Percentiles rank a stretch among this genome's conserved stretches.
Conservation (phyloP, 2,113 vertebrate species). For the Seriola aureovittata region DNA sequence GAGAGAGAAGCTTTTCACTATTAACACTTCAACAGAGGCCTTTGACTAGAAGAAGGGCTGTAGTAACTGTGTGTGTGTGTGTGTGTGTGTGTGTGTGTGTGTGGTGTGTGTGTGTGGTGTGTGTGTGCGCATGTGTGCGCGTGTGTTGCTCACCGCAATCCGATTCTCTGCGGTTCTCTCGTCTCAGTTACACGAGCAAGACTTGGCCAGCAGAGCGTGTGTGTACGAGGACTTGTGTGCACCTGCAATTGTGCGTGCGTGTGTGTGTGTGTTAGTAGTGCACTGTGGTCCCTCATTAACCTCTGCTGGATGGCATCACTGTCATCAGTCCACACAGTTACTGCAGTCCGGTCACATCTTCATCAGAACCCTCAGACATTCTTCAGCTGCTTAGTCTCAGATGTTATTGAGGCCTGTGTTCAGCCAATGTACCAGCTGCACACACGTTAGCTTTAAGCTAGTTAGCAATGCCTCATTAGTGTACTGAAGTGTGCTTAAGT, state of each 20-base stretch:
- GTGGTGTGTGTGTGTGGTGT: neutral
- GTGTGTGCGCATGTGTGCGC: neutral
- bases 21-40: conserved; percentile 18
- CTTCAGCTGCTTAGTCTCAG: conserved; percentile 37
- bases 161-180: neutral
- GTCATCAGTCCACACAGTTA: conserved; percentile 26
- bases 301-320: conserved; percentile 15
- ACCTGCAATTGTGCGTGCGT: neutral
- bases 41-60: conserved; percentile 6
- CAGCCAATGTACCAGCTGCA: neutral
- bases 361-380: conserved; percentile 46
- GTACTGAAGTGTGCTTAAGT: neutral
- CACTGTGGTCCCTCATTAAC: conserved; percentile 26
- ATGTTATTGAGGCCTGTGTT: conserved; percentile 6
- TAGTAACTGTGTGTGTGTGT: neutral
- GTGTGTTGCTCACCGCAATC: conserved; percentile 12
- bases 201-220: neutral
- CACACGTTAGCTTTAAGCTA: neutral
- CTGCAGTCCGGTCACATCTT: conserved; percentile 33
- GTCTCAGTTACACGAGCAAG: conserved; percentile 36
- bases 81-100: conserved; percentile 8
- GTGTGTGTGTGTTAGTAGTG: neutral
- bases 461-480: neutral
- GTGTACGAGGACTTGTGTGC: neutral
- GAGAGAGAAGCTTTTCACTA: conserved; percentile 26